Base-by-base conservation (phyloP, 1,140 invertebrate genomes). In the Polyergus mexicanus region DNA sequence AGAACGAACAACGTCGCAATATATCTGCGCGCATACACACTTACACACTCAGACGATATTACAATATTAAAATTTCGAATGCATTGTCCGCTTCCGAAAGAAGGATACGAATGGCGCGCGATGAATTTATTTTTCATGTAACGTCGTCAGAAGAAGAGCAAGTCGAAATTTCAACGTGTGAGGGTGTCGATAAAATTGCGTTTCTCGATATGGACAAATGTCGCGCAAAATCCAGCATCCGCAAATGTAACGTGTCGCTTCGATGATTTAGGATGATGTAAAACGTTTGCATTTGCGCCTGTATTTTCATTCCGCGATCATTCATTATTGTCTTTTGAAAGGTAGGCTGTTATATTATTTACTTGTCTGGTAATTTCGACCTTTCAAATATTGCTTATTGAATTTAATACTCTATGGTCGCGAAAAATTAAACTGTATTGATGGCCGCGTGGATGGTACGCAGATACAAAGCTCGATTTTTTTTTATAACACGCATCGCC, bases 321-420 rank as follows among this genome's bases (percentile, higher is more conserved):
- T 92, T 92, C 88, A 92, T 92, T 91, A 89, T 84, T 86, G 88
- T 91, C 91, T 76, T 89, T 91, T 76, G 76, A 76, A 47, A 63
- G 28, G 5, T 56, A 71, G 86, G 78, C 80, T 85, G 66, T 77
- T 91, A 51, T 51, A 51, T 89, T 89, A 91, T 91, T 89, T 78
- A 77, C 87, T 92, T 89, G 72, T 13, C 11, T 6, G 10, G 1
- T 38, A 25, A 41, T 10, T 71, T 84, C 68, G 51, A 88, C 32
- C 19, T 85, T 88, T 80, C 78, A 74, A 72, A 47, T 32, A 41
- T 7, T 77, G 69, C 41, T 32, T 65, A 47, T 85, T 44, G 22
- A 76, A 77, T 32, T 44, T 41, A 65, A 66, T 10, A 66, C 11
- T 8, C 6, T 22, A 41, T 60, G n/a, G 38, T 74, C 10, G 16